Base-by-base conservation (phyloP, 2,797 vertebrate genomes). In the Lycodopsis pacificus region DNA sequence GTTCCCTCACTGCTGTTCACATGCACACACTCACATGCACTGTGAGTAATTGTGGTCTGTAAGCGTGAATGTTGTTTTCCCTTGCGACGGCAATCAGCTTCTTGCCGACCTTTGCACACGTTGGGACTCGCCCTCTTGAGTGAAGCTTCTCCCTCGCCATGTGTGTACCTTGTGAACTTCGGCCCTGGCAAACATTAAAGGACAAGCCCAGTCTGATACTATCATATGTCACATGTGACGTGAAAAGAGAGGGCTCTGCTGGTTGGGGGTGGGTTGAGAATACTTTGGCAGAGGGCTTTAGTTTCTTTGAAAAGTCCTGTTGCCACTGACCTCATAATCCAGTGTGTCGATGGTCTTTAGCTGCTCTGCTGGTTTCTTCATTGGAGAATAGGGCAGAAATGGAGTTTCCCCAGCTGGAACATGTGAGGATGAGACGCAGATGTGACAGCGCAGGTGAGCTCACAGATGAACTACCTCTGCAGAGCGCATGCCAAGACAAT, bases 371-470 rank as follows among this genome's bases (percentile, higher is more conserved):
- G 30, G 36, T 36, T 15, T 42, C 40, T 68, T 79, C 36, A 49
- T 17, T 71, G 69, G 32, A 83, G 76, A 17, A 40, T 42, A 32
- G 42, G 4, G 13, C 34, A 84, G 48, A 57, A 44, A 95, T 95
- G 94, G 94, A 94, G 42, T 14, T 74, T 56, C 73, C 83, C 25
- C 89, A 85, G 27, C 76, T 77, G 80, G 94, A 94, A 71, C 57
- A 83, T 2, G 1, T 80, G 62, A 87, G 66, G 68, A 84, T 64
- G 32, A 34, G 32, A 32, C 85, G 56, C 65, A 86, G 90, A 51
- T 91, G 86, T 84, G 93, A 95, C 88, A 94, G 93, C 48, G 85
- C 93, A 91, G 94, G 95, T 95, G 89, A 95, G 94, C 59, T 34
- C 27, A 4, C 48, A 0, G 7, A 46, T 34, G 14, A 71, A 71